Evolutionary conservation across 1,140 invertebrate species (phyloP), one percentile per base, ranked within the genome.

Genomic region (Tigriopus japonicus): DNA sequence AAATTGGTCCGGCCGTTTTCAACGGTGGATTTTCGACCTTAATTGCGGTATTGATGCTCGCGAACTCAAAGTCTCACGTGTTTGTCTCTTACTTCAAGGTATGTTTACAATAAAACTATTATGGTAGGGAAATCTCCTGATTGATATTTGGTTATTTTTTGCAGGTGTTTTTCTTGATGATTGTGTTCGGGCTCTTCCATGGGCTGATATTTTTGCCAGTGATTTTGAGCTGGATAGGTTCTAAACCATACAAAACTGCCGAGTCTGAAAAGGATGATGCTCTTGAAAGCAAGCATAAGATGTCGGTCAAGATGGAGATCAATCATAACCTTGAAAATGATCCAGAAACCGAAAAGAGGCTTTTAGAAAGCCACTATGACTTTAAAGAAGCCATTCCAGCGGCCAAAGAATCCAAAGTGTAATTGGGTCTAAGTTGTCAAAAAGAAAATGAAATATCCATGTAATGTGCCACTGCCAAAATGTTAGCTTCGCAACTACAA

Each of bases 1-100:
- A 81, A 58, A 85, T 88, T 63, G 84, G 86, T 21, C 76, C 81
- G 21, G 86, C 86, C 7, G 82, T 89, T 21, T 71, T 87, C 42
- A 81, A 81, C 68, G 85, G 86, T 12, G 85, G 84, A 1, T 78
- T 85, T n/a, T 85, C 83, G 1, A 86, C 84, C 40, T 76, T 87
- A 42, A 72, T 87, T 6, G 81, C 84, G 9, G 74, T 87, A 42
- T 78, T 80, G 13, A 72, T 87, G 55, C 73, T 87, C n/a, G 76
- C 77, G 60, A 77, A 80, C 62, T 86, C 84, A 0, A 76, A 78
- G 59, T 81, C 84, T 10, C 86, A 87, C 66, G 84, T 82, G 1
- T 87, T 87, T 68, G 75, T 78, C 55, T 75, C 83, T 41, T 89
- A 87, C 68, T 86, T 87, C 65, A 86, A 83, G 74, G 78, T 58